Base-by-base conservation (phyloP, 2,113 vertebrate genomes). In the Rhynchomys soricoides region DNA sequence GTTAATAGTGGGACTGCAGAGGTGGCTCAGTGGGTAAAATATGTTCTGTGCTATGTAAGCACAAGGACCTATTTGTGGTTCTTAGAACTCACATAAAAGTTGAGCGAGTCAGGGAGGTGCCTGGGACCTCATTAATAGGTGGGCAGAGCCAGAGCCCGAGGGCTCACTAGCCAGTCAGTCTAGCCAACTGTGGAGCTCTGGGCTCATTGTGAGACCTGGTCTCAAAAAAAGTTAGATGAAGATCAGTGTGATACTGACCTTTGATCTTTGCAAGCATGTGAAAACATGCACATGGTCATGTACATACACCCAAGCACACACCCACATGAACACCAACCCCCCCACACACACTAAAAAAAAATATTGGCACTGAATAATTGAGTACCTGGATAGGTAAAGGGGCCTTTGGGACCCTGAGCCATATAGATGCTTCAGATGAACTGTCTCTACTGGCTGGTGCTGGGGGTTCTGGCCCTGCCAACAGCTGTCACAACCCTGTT, bases 381-480 rank as follows among this genome's bases (percentile, higher is more conserved):
- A 91, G 87, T 40, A 66, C 22, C 55, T n/a, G 19, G 11, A 26
- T 16, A 52, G 31, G 15, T n/a, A 75, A 91, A n/a, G 40, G 37
- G 17, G 55, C 66, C 43, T 0, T 31, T 0, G 43, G 50, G 94
- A 93, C 78, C 40, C 74, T 70, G 59, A 70, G 62, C 45, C 26
- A 21, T 17, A 2, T 6, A 55, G 92, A 78, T 37, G 74, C 16
- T 10, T 70, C 50, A 77, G 91, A 88, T 59, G n/a, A 45, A 10
- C 68, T 40, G 9, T 91, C 71, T 90, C 13, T 93, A 73, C n/a
- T 91, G 40, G 55, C 59, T 70, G 77, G n/a, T 90, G 66, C 45
- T 94, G 43, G 45, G 31, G 55, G 70, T 95, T 97, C 86, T 78
- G 57, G 94, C 83, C 62, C 71, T 43, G 77, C 78, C 90, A 74